Base-by-base conservation (phyloP, 2,888 invertebrate genomes). In the Oegoconia quadripuncta region DNA sequence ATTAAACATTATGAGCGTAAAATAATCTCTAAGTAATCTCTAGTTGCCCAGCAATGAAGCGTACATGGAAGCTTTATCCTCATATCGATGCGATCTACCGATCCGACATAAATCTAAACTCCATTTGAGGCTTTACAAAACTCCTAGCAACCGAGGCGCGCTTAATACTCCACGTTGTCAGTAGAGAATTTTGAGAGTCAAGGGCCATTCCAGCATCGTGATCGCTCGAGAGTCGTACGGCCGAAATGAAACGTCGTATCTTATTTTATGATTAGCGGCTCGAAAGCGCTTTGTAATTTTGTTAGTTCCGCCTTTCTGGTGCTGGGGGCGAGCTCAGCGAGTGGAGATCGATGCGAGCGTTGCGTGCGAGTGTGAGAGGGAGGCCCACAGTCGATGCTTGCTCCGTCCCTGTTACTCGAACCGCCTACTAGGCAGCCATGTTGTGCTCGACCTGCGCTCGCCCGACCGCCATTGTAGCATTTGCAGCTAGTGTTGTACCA, bases 221-320 rank as follows among this genome's bases (percentile, higher is more conserved):
- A 86, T 84, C 86, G 76, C 82, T 82, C 67, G 79, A 83, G 83
- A 81, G 84, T 77, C 72, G 77, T 82, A 84, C 83, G 83, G 79
- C 82, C 82, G 82, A 84, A 86, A 87, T 87, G 87, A 86, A 87
- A 87, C 87, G 87, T 86, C 87, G 87, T 87, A 86, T 87, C 87
- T 87, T 87, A 87, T 87, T 86, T 86, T 86, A 86, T 87, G 87
- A 87, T 87, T 87, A 87, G 87, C 86, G 87, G 87, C 87, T 83
- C 83, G 86, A 86, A 84, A 86, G 86, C 86, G 84, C 87, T 86
- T 82, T 84, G 87, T 87, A 86, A 87, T 87, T 86, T 86, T 86
- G 87, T 87, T 87, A 86, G 87, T 87, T 87, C 87, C 87, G 87
- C 87, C 87, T 86, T 87, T 87, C 84, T 86, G 87, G 84, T 84